Base-by-base conservation (phyloP, 2,888 invertebrate genomes). In the Nomada ferruginata region DNA sequence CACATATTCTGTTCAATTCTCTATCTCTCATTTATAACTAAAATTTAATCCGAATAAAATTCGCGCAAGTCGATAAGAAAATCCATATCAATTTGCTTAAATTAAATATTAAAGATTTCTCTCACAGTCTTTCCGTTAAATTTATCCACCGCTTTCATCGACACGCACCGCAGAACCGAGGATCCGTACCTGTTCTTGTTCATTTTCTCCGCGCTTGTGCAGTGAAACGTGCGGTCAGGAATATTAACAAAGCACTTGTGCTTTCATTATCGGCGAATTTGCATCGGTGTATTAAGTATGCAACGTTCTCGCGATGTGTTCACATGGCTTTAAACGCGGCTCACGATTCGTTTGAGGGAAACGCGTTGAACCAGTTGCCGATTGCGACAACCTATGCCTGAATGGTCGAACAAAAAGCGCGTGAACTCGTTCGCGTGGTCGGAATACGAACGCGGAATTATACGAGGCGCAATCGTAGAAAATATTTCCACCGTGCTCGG, bases 341-440 rank as follows among this genome's bases (percentile, higher is more conserved):
- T 18, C 64, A 60, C 64, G 52, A 47, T 55, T 68, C 29, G 63
- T 59, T 70, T 23, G n/a, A 26, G 66, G 68, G 50, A 63, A 70
- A 65, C 52, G 53, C 59, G 76, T 26, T 23, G 57, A 52, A 44
- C 76, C 44, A 63, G 68, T 75, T 36, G 15, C 36, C 50, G 76
- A 76, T 79, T 69, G 79, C 79, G n/a, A 59, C 79, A 79, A 76
- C 11, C 59, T 15, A 59, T n/a, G 42, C 44, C 52, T 59, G 79
- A 76, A 63, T 64, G 69, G 26, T 29, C 76, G 57, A 64, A 69
- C 64, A 76, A 79, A 79, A 76, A 76, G 52, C 76, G 76, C 69
- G 64, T 76, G 63, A 70, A 76, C 76, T 29, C 63, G 78, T 57
- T 76, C 55, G 20, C 57, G 76, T 76, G 78, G 61, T n/a, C 69